These are phyloP conservation scores for Panzeria rudis DNA, from an alignment of 2,888 invertebrate genomes.

Conservation along the genomic window DNA sequence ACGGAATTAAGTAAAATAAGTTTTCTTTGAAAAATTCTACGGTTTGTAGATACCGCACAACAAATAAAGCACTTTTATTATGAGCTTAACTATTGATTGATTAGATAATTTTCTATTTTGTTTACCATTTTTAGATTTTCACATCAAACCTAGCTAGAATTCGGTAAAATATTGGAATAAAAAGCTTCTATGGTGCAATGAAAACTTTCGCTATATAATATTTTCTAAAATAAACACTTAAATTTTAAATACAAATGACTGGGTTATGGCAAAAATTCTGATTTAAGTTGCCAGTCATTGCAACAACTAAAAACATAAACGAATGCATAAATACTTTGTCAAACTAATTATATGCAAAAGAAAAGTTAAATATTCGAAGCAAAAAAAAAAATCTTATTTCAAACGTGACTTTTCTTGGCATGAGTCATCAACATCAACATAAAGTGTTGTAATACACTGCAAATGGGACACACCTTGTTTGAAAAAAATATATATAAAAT, in stretches of 20 bases:
- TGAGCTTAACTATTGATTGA: neutral
- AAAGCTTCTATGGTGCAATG: neutral
- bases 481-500: constrained; percentile 28
- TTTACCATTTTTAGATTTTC: neutral
- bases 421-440: constrained; percentile 62
- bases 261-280: constrained; percentile 1
- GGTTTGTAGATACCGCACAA: neutral
- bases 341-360: constrained; percentile 52
- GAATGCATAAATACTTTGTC: constrained; percentile 21
- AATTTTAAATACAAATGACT: neutral
- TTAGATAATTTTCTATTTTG: neutral
- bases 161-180: neutral
- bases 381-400: constrained; percentile 55
- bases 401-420: constrained; percentile 52
- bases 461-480: constrained; percentile 58
- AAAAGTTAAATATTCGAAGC: constrained; percentile 23
- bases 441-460: constrained; percentile 18
- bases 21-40: neutral
- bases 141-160: neutral
- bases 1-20: neutral
- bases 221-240: neutral
- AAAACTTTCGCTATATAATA: neutral
- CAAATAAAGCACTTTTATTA: neutral
- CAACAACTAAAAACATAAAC: constrained; percentile 12
- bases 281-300: constrained; percentile 4